These are phyloP conservation scores for Leptinotarsa juncta DNA, from an alignment of 2,888 invertebrate species.

Conservation along the genomic window DNA sequence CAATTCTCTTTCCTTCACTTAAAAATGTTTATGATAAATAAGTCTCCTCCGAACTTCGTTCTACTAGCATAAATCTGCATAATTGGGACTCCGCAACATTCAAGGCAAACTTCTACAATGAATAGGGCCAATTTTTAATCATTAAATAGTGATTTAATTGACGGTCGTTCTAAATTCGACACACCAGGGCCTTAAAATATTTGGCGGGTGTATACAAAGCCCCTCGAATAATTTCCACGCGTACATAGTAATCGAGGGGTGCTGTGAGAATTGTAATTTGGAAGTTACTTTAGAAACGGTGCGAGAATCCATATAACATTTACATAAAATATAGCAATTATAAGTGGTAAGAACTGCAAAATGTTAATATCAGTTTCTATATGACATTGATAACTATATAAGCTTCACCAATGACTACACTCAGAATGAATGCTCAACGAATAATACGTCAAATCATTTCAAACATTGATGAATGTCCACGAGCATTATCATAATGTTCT, in stretches of 20 bases:
- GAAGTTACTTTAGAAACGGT: background rate
- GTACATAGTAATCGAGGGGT: constrained; percentile 3
- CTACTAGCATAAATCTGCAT: constrained; percentile 40
- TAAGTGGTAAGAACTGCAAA: too few relatives aligned
- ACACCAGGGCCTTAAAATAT: constrained; percentile 35
- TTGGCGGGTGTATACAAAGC: constrained; percentile 19
- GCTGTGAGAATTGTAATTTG: constrained; percentile 18
- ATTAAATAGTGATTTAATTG: constrained; percentile 45
- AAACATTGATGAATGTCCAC: too few relatives aligned
- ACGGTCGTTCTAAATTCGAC: constrained; percentile 40
- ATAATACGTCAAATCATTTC: too few relatives aligned
- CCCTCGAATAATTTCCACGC: constrained; percentile 1
- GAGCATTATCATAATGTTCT: too few relatives aligned
- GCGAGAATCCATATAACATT: background rate
- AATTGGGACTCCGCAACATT: constrained; percentile 38
- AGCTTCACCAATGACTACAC: too few relatives aligned
- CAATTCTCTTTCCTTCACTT: background rate
- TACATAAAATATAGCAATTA: too few relatives aligned
- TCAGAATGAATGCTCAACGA: too few relatives aligned
- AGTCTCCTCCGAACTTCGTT: background rate
- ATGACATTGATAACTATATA: too few relatives aligned
- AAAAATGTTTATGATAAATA: background rate
- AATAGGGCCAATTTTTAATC: constrained; percentile 42
- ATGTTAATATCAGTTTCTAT: too few relatives aligned
- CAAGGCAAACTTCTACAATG: constrained; percentile 34